Conservation (phyloP, 2,113 vertebrate species). For the Clarias macrocephalus region DNA sequence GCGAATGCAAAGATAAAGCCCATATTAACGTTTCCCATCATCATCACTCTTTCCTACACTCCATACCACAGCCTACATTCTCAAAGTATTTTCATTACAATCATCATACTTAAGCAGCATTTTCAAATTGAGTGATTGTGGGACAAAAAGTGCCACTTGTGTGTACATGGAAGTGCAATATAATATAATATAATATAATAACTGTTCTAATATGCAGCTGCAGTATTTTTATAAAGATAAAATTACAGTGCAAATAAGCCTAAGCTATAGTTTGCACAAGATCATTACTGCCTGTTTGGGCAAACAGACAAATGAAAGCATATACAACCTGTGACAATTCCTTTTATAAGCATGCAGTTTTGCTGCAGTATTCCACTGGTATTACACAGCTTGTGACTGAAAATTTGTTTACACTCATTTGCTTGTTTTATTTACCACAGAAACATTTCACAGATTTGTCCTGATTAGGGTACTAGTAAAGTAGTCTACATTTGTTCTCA, state of each 20-base stretch:
- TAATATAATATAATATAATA: not conserved
- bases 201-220: not conserved
- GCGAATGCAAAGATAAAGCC: conserved; percentile 58
- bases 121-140: conserved; percentile 3
- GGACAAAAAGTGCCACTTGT: not conserved
- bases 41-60: not conserved
- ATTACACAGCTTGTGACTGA: not conserved
- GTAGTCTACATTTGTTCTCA: conserved; percentile 15
- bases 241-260: not conserved
- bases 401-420: conserved; percentile 6
- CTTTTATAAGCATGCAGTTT: not conserved
- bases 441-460: not conserved
- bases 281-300: conserved; percentile 2
- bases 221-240: not conserved
- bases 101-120: conserved; percentile 2
- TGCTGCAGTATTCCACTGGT: not conserved
- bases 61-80: not conserved
- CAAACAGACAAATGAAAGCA: not conserved
- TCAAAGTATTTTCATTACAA: not conserved
- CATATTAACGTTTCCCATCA: not conserved
- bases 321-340: not conserved
- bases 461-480: not conserved
- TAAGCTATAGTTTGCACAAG: conserved; percentile 7
- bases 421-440: not conserved
- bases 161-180: not conserved